Evolutionary conservation across 2,888 invertebrate species (phyloP).

Genomic region (Minunthozetes semirufus): DNA sequence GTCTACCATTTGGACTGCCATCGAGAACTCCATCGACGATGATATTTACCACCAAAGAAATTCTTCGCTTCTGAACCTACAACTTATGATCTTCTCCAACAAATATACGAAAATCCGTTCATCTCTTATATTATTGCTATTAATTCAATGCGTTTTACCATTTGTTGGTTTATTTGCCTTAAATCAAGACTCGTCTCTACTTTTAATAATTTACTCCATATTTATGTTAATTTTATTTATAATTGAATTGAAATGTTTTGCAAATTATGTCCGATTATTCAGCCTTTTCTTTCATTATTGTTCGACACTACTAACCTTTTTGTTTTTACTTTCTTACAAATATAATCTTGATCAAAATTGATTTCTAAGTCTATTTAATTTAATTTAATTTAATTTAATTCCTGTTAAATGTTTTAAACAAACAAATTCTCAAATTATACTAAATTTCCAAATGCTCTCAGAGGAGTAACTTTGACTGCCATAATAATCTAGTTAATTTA

Average conservation of each 20-base stretch:
- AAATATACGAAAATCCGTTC: slow-evolving; percentile 1
- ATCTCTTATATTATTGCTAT: not conserved
- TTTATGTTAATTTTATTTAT: slow-evolving; percentile 4
- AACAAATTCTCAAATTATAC: too few relatives aligned
- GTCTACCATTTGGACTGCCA: not conserved
- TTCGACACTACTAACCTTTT: not conserved
- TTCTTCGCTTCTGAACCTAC: not conserved
- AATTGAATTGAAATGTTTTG: not conserved
- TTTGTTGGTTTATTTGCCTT: not conserved
- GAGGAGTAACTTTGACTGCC: too few relatives aligned
- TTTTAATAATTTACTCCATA: not conserved
- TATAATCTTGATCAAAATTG: not conserved
- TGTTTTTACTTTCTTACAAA: not conserved
- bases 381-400: too few relatives aligned
- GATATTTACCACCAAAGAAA: slow-evolving; percentile 13
- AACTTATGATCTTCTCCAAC: not conserved
- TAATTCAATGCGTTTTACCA: not conserved
- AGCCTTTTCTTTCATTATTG: slow-evolving; percentile 11
- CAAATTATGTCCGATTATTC: not conserved
- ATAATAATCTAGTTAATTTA: too few relatives aligned
- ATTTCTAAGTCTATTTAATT: too few relatives aligned
- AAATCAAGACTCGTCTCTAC: not conserved
- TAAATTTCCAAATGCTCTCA: too few relatives aligned
- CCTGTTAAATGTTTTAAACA: too few relatives aligned
- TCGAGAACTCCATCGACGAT: not conserved